Percentiles rank a stretch among this genome's conserved stretches.
Evolutionary conservation across 2,888 invertebrate genomes (phyloP).

Genomic region (Agrilus cyanescens): DNA sequence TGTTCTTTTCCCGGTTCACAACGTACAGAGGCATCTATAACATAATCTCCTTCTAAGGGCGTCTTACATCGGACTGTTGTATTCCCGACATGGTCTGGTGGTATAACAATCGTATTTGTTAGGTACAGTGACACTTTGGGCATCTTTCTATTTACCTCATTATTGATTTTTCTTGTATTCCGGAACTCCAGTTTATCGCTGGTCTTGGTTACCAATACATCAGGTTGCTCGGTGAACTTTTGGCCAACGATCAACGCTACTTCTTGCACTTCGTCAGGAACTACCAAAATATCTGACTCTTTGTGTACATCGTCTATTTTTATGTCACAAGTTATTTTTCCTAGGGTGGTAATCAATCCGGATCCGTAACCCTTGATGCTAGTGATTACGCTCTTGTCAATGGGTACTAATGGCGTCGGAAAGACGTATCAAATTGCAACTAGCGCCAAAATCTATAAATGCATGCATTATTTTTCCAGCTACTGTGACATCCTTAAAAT

Average conservation of each 20-base stretch:
- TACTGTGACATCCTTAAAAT: no score
- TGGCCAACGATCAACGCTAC: conserved; percentile 10
- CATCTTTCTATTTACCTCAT: no score
- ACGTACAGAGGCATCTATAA: no score
- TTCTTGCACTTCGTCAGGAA: conserved; percentile 7
- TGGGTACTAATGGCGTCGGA: no score
- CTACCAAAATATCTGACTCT: conserved; percentile 4
- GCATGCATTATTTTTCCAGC: neutral
- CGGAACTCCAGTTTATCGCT: no score
- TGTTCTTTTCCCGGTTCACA: no score
- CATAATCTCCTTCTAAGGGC: no score
- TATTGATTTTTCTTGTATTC: no score
- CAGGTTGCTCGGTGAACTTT: conserved; percentile 10
- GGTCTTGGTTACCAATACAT: conserved; percentile 6
- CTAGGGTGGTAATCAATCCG: conserved; percentile 1
- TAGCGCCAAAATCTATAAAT: conserved; percentile 5
- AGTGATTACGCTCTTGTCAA: neutral
- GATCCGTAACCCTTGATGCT: conserved; percentile 2
- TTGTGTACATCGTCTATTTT: conserved; percentile 8
- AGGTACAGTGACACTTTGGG: no score
- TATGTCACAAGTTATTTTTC: neutral
- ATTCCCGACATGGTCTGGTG: no score
- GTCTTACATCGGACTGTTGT: no score
- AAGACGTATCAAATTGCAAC: conserved; percentile 1
- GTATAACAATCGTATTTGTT: no score